These are phyloP conservation scores for Ceuthmochares aereus DNA, from an alignment of 2,113 vertebrate species.

Conservation along the genomic window DNA sequence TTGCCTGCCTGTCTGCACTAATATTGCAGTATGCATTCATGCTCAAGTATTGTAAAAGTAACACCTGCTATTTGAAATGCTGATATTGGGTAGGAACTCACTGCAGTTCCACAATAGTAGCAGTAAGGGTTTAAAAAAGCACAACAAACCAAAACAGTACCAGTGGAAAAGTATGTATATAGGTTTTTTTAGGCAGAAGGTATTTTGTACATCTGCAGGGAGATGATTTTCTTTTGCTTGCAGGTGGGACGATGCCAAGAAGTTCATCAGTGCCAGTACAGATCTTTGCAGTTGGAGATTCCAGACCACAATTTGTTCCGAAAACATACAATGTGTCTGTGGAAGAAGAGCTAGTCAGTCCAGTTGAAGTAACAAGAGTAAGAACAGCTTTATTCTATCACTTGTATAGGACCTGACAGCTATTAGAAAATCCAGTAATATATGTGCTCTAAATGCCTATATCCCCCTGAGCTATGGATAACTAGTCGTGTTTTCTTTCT, in stretches of 20 bases:
- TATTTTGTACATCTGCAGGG: neutral
- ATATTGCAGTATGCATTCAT: neutral
- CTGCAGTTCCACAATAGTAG: neutral
- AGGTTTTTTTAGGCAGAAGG: neutral
- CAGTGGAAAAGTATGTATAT: neutral
- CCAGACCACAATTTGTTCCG: conserved; percentile 72
- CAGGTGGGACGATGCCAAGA: conserved; percentile 73
- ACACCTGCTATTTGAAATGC: neutral
- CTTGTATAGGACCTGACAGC: neutral
- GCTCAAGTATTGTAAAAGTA: neutral
- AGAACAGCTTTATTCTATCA: neutral
- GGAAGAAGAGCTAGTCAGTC: conserved; percentile 69
- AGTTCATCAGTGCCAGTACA: conserved; percentile 68
- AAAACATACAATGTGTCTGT: conserved; percentile 61
- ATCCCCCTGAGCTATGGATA: neutral
- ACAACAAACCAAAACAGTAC: neutral
- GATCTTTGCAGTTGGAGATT: conserved; percentile 72
- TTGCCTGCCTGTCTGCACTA: neutral
- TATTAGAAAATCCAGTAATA: neutral
- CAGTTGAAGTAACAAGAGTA: conserved; percentile 67
- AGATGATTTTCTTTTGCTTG: neutral
- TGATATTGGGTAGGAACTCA: neutral
- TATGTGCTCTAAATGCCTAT: neutral
- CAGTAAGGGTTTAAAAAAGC: neutral
- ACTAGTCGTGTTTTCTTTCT: neutral